Evolutionary conservation across 2,113 vertebrate species (phyloP).

Genomic region (Rhinoptilus africanus): DNA sequence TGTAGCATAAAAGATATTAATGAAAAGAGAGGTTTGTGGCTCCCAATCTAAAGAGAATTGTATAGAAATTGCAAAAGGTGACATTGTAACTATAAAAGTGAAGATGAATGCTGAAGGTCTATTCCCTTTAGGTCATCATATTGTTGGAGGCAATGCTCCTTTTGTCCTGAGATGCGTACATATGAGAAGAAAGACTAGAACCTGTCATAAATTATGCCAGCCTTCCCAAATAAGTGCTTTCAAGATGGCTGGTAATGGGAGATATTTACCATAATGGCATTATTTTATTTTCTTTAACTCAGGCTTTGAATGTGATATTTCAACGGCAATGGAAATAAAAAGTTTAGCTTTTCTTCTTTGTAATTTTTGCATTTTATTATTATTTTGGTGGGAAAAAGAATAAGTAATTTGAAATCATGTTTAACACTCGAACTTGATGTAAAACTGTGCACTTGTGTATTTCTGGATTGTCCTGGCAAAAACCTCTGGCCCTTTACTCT

Average conservation of each 20-base stretch:
- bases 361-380: background rate
- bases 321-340: background rate
- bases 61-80: background rate
- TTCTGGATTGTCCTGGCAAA: background rate
- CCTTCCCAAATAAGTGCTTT: background rate
- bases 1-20: background rate
- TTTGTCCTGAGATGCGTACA: background rate
- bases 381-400: background rate
- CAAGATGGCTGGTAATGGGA: background rate
- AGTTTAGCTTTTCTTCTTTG: background rate
- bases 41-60: background rate
- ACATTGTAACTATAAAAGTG: background rate
- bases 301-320: background rate
- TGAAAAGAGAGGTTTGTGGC: background rate
- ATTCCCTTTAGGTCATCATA: background rate
- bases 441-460: rapidly evolving
- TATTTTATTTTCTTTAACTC: background rate
- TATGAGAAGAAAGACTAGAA: background rate
- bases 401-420: background rate
- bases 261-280: background rate
- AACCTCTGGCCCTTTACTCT: background rate
- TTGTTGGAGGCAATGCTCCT: background rate
- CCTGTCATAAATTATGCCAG: background rate
- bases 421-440: background rate
- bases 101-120: background rate